These are phyloP conservation scores for Mantis religiosa DNA, from an alignment of 2,888 invertebrate genomes.

Conservation along the genomic window DNA sequence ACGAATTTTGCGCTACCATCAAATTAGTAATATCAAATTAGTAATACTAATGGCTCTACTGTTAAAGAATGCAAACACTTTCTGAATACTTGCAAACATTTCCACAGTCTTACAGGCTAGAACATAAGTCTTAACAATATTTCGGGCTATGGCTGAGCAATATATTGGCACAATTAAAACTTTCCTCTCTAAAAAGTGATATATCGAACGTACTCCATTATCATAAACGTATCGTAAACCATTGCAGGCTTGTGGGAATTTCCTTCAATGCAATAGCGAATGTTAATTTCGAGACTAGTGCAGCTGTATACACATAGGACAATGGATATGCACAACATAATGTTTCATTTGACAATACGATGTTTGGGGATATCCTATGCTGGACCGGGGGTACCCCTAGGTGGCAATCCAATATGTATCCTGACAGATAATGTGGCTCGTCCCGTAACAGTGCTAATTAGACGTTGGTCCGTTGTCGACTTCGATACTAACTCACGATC, in stretches of 20 bases:
- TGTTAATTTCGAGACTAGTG: not conserved
- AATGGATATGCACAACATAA: not conserved
- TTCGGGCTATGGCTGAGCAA: too few relatives aligned
- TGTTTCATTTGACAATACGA: not conserved
- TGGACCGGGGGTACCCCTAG: not conserved
- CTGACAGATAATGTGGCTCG: not conserved
- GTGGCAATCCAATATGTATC: not conserved
- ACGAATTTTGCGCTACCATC: too few relatives aligned
- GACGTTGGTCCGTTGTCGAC: too few relatives aligned
- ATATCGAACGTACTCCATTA: not conserved
- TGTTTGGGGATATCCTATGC: not conserved
- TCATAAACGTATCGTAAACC: not conserved
- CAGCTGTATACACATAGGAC: not conserved
- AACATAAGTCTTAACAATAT: too few relatives aligned
- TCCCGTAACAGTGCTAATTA: too few relatives aligned
- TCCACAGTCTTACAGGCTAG: too few relatives aligned
- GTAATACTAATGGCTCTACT: too few relatives aligned
- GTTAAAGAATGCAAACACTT: too few relatives aligned
- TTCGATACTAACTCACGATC: too few relatives aligned
- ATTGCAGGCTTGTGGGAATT: not conserved
- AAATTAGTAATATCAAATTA: too few relatives aligned
- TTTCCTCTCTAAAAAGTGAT: not conserved
- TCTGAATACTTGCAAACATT: too few relatives aligned
- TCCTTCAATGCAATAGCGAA: not conserved
- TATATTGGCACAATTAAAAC: too few relatives aligned